Conservation (phyloP, 2,888 invertebrate genomes). For the Gortyna flavago region DNA sequence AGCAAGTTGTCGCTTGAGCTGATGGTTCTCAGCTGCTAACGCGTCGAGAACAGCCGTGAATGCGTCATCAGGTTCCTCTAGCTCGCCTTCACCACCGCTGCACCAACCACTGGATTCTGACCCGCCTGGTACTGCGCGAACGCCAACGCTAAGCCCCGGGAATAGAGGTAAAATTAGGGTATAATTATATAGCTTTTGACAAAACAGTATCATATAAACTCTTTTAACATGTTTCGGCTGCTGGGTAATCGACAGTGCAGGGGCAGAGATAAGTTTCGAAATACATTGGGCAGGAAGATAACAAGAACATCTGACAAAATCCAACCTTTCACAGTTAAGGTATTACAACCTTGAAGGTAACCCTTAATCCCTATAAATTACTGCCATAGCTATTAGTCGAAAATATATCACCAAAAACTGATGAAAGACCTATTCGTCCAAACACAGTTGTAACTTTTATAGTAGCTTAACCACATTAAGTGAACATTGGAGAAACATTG, state of each 20-base stretch:
- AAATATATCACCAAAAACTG: not conserved
- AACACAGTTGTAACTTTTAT: not conserved
- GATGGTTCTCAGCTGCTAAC: slow-evolving; percentile 95
- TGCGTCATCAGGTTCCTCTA: slow-evolving; percentile 93
- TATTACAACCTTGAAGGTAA: not conserved
- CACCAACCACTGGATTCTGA: slow-evolving; percentile 91
- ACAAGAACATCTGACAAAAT: not conserved
- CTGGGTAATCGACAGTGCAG: not conserved
- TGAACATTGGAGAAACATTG: not conserved
- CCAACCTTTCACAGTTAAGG: not conserved
- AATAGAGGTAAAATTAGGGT: not conserved
- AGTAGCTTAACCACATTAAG: not conserved
- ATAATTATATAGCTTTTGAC: not conserved
- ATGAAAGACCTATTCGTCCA: not conserved
- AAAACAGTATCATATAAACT: not conserved
- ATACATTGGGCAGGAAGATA: not conserved
- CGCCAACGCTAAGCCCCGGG: slow-evolving; percentile 81
- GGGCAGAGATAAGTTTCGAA: not conserved
- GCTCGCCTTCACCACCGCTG: slow-evolving; percentile 90
- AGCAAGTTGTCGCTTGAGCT: slow-evolving; percentile 95
- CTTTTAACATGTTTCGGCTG: not conserved
- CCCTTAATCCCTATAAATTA: too few relatives aligned
- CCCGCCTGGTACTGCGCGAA: slow-evolving; percentile 89
- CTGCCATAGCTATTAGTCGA: not conserved
- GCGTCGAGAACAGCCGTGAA: slow-evolving; percentile 95